These are phyloP conservation scores for Oncorhynchus kisutch DNA, from an alignment of 2,113 vertebrate species.

Conservation along the genomic window DNA sequence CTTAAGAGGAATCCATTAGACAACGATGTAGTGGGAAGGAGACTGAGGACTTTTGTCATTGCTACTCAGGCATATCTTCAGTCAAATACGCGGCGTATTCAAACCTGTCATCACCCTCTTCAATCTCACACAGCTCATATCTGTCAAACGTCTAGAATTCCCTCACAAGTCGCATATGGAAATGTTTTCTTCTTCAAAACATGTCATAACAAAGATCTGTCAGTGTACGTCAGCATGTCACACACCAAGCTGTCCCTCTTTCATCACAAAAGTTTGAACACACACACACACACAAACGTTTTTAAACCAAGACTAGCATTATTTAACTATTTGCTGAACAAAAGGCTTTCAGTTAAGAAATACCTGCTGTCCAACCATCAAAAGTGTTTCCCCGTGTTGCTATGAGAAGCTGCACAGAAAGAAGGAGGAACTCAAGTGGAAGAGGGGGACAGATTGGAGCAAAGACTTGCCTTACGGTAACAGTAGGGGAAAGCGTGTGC, in stretches of 20 bases:
- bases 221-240: not conserved
- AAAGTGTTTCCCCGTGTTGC: no score
- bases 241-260: no score
- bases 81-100: not conserved
- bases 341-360: no score
- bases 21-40: not conserved
- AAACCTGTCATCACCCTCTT: not conserved
- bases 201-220: not conserved
- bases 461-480: constrained; percentile 30
- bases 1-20: constrained; percentile 1
- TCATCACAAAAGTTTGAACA: no score
- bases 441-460: constrained; percentile 49
- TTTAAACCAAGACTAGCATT: no score
- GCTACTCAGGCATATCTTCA: not conserved
- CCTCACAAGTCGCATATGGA: not conserved
- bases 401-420: constrained; percentile 13
- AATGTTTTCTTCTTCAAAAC: not conserved
- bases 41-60: not conserved
- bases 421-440: constrained; percentile 8
- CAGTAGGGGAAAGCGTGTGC: constrained; percentile 39
- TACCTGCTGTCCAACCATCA: no score
- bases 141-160: constrained; percentile 9
- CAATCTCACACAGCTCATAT: not conserved
- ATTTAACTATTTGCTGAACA: no score
- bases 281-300: no score